These are phyloP conservation scores for Brachypteracias leptosomus DNA, from an alignment of 2,113 vertebrate genomes.

Conservation along the genomic window DNA sequence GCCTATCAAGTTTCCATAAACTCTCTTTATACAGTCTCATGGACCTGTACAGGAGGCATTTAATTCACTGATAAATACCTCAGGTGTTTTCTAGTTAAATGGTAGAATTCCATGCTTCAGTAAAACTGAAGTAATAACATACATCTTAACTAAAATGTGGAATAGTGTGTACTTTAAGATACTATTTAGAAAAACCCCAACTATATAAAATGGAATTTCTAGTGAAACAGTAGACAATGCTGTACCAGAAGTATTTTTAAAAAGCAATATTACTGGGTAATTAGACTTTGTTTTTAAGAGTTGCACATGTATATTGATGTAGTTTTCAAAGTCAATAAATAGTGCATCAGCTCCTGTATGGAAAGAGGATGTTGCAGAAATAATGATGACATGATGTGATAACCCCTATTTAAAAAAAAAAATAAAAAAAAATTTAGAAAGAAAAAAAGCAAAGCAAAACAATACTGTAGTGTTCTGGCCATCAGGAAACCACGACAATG, in stretches of 20 bases:
- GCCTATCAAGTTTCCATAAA: neutral
- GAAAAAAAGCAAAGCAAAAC: slow-evolving; percentile 73
- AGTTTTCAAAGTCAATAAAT: slow-evolving; percentile 74
- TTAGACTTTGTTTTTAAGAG: neutral
- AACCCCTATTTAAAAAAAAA: slow-evolving; percentile 49
- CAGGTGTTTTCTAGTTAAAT: neutral
- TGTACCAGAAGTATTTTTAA: neutral
- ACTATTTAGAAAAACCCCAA: neutral
- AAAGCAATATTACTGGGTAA: neutral
- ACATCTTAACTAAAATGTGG: neutral
- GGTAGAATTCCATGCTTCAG: neutral
- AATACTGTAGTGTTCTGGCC: slow-evolving; percentile 77
- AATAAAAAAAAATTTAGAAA: slow-evolving; percentile 54
- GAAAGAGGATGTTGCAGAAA: slow-evolving; percentile 84
- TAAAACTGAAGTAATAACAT: neutral
- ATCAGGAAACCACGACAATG: slow-evolving; percentile 92
- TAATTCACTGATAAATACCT: neutral
- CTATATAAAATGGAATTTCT: neutral
- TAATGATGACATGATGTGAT: slow-evolving; percentile 73
- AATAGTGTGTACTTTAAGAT: neutral
- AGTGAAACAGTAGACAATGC: neutral
- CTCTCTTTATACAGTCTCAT: neutral
- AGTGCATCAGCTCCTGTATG: slow-evolving; percentile 64
- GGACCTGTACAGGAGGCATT: neutral
- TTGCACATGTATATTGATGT: slow-evolving; percentile 18